Evolutionary conservation across 2,113 vertebrate genomes (phyloP).

Genomic region (Asarcornis scutulata): DNA sequence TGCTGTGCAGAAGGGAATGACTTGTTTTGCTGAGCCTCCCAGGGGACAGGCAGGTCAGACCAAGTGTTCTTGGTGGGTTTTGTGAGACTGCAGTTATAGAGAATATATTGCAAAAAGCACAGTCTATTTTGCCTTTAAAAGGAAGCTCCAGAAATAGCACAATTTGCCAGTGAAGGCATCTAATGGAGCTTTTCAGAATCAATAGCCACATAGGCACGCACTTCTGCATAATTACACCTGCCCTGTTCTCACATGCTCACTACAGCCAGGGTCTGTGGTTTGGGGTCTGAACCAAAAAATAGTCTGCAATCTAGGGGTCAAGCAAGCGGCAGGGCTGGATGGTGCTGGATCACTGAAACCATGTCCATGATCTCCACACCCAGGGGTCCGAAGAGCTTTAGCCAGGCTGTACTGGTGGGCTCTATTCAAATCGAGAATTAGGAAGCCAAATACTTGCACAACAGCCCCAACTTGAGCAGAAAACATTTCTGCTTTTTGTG

Average conservation of each 20-base stretch:
- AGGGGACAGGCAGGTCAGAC: not conserved
- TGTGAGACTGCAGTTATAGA: not conserved
- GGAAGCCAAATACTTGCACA: not conserved
- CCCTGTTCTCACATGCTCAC: not conserved
- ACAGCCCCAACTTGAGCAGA: not conserved
- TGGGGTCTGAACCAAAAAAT: not conserved
- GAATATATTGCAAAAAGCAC: not conserved
- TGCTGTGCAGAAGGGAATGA: accelerated
- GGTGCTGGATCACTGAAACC: not conserved
- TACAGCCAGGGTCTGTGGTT: not conserved
- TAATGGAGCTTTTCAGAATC: not conserved
- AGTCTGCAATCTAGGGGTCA: not conserved
- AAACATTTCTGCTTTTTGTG: not conserved
- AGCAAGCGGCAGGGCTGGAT: not conserved
- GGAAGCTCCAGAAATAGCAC: not conserved
- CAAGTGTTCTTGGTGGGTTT: not conserved
- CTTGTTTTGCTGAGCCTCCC: not conserved
- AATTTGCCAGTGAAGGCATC: not conserved
- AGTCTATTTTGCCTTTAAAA: not conserved
- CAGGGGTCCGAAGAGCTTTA: not conserved
- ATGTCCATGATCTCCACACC: not conserved
- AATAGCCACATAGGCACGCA: not conserved
- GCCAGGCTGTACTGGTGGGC: not conserved
- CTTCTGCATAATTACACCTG: not conserved
- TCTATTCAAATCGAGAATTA: not conserved